Percentiles rank a stretch among this genome's conserved stretches.
Conservation (phyloP, 2,113 vertebrate species). For the Xiphophorus hellerii region DNA sequence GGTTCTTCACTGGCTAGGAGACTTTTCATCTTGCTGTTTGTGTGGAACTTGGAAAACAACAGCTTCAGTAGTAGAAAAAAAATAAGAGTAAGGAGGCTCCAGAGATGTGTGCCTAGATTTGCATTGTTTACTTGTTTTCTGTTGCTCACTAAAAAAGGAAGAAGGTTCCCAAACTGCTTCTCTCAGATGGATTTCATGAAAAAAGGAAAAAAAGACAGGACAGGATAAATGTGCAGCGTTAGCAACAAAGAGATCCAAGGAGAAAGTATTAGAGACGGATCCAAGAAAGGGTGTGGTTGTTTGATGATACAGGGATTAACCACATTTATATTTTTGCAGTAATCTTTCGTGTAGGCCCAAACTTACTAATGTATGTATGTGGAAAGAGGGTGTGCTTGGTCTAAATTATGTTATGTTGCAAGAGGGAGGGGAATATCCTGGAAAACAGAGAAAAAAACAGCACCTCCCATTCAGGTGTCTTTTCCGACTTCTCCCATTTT, state of each 20-base stretch:
- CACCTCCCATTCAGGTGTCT: slow-evolving; percentile 35
- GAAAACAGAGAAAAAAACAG: neutral
- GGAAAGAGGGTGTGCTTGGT: slow-evolving; percentile 30
- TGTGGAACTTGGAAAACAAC: slow-evolving; percentile 14
- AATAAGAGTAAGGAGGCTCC: neutral
- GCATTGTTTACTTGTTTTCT: slow-evolving; percentile 8
- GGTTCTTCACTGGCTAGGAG: slow-evolving; percentile 38
- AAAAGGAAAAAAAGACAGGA: neutral
- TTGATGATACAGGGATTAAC: slow-evolving; percentile 13
- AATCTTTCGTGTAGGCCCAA: neutral
- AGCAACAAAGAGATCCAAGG: slow-evolving; percentile 11
- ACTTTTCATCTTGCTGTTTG: slow-evolving; percentile 23
- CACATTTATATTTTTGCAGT: neutral
- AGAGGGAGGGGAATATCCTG: slow-evolving; percentile 43
- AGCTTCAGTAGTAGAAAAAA: neutral
- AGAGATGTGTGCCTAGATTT: slow-evolving; percentile 22
- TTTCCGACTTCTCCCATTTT: slow-evolving; percentile 32
- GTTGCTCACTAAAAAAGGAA: slow-evolving; percentile 32
- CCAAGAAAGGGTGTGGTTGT: slow-evolving; percentile 36
- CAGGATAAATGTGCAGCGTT: neutral
- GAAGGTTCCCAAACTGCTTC: neutral
- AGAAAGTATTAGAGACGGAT: slow-evolving; percentile 2
- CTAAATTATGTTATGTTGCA: neutral
- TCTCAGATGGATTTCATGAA: neutral
- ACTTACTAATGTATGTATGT: neutral